These are phyloP conservation scores for Drosophila algonquin DNA, from an alignment of 2,888 invertebrate genomes.

Conservation along the genomic window DNA sequence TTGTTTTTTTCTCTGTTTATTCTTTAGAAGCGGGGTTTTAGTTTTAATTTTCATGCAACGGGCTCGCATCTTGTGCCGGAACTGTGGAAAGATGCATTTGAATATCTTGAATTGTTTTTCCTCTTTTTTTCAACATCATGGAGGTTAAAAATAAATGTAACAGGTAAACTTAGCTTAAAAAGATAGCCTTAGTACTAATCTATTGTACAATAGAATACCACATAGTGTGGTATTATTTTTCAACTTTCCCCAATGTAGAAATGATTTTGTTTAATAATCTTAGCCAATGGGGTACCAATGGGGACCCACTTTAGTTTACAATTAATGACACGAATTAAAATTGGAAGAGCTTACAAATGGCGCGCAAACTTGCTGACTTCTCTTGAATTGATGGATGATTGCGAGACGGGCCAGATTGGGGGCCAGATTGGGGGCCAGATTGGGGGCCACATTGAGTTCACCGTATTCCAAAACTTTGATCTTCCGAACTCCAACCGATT, in stretches of 20 bases:
- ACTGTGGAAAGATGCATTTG: conserved; percentile 8
- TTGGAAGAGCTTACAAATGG: conserved; percentile 71
- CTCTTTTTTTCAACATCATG: conserved; percentile 61
- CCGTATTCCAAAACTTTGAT: conserved; percentile 6
- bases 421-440: no score
- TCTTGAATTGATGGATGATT: neutral
- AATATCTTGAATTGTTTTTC: conserved; percentile 36
- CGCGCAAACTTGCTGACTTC: conserved; percentile 8
- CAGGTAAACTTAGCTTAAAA: conserved; percentile 39
- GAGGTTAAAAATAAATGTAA: conserved; percentile 57
- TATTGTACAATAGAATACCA: conserved; percentile 12
- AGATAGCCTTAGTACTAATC: conserved; percentile 9
- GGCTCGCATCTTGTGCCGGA: conserved; percentile 22
- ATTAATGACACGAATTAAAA: conserved; percentile 57
- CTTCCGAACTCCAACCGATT: neutral
- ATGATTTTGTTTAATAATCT: conserved; percentile 7
- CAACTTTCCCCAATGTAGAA: conserved; percentile 11
- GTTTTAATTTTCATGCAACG: conserved; percentile 25
- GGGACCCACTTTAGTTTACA: conserved; percentile 27
- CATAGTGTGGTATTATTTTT: conserved; percentile 11
- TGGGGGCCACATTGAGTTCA: neutral
- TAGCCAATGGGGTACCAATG: conserved; percentile 37
- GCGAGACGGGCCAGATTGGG: neutral
- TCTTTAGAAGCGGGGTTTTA: conserved; percentile 25
- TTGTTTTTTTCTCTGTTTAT: conserved; percentile 11